Evolutionary conservation across 2,797 vertebrate species (phyloP), one percentile per base, ranked within the genome.

Genomic region (Erethizon dorsatum): DNA sequence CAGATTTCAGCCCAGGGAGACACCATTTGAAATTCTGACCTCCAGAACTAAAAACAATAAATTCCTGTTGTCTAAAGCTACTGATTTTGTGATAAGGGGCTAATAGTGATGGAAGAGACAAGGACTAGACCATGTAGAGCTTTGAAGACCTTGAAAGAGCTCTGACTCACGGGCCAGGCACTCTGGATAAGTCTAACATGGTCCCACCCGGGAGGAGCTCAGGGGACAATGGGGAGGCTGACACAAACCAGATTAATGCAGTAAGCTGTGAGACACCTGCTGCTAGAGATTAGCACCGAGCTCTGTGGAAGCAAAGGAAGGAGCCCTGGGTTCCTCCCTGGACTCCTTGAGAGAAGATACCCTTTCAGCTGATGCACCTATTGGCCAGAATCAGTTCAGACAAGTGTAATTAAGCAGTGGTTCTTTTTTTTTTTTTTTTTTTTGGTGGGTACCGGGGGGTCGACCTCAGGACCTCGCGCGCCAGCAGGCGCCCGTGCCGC

Each of bases 261-360:
- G 33, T 37, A 6, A 57, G 47, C 52, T 15, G 5, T 17, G n/a
- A 7, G 17, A 20, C 3, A 10, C 63, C 22, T 14, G 87, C 45
- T 11, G 28, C 47, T 0, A 86, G 83, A 78, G 75, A 24, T 4
- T 2, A 73, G 59, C 57, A 26, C 22, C 20, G 14, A 26, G 31
- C 22, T 88, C 87, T 93, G 33, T 31, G 47, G 50, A 54, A 67
- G 41, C 79, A 69, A 50, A 91, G 33, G 59, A 95, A 65, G 65
- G 14, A 54, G n/a, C 33, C 63, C 80, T 47, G 31, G 69, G 33
- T 11, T 33, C 52, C 69, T 63, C 47, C 37, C 6, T 6, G 37
- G 18, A 65, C 12, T 52, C 78, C 26, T 41, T 2, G 18, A 87
- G 54, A 71, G 63, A 86, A 33, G 41, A 65, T 61, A 18, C 47